Evolutionary conservation across 2,797 vertebrate species (phyloP).

Genomic region (Tenualosa ilisha): DNA sequence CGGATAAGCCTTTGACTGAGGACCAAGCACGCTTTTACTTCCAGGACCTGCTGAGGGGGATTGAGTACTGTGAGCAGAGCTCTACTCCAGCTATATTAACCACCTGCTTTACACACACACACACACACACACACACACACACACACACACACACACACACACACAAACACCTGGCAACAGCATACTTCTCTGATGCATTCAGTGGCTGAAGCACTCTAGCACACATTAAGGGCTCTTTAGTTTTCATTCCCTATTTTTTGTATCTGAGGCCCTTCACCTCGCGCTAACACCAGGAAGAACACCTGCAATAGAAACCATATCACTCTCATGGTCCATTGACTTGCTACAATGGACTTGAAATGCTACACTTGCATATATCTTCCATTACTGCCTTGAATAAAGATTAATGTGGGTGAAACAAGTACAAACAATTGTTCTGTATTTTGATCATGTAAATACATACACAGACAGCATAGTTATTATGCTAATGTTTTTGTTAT

Average conservation of each 20-base stretch:
- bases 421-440: not conserved
- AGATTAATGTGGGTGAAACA: not conserved
- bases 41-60: constrained; percentile 96
- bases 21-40: constrained; percentile 97
- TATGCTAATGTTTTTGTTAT: not conserved
- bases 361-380: not conserved
- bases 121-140: not conserved
- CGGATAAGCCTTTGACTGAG: constrained; percentile 89
- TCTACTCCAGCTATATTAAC: not conserved
- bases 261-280: not conserved
- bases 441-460: not conserved
- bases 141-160: not conserved
- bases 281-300: not conserved
- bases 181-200: not conserved
- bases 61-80: constrained; percentile 89
- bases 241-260: not conserved
- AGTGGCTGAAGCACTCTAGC: not conserved
- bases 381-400: not conserved
- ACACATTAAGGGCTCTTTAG: constrained; percentile 3
- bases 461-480: not conserved
- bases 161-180: not conserved
- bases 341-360: too few relatives aligned
- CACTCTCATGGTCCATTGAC: not conserved
- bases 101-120: not conserved
- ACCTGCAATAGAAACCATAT: not conserved